phyloP scores from a whole-genome alignment of 2,888 invertebrate species.

The Drosophila hamatofila region DNA sequence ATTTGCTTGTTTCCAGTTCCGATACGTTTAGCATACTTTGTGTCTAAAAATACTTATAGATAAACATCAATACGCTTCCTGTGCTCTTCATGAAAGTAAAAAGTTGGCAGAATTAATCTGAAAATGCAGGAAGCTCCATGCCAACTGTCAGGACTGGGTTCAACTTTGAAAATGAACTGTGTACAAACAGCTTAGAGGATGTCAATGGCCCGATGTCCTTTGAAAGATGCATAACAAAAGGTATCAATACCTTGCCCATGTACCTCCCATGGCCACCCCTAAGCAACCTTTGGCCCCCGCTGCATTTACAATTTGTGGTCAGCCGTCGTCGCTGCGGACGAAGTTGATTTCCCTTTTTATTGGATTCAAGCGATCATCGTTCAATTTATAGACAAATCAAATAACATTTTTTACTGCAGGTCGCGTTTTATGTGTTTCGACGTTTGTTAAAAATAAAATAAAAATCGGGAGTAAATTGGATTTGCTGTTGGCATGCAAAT shows the following conservation, averaged over 20 bases:
- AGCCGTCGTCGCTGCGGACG: constrained; percentile 8
- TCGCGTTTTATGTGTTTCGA: constrained; percentile 45
- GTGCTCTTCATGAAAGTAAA: too few species aligned
- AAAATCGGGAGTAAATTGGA: constrained; percentile 46
- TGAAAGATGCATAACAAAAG: constrained; percentile 11
- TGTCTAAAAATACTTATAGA: too few species aligned
- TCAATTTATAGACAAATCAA: constrained; percentile 57
- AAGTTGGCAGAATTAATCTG: constrained; percentile 7
- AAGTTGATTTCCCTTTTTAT: constrained; percentile 47
- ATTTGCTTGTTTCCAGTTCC: too few species aligned
- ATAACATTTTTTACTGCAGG: constrained; percentile 51
- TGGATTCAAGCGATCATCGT: constrained; percentile 58
- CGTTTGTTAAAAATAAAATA: constrained; percentile 10
- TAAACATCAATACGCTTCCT: too few species aligned
- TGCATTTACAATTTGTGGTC: constrained; percentile 55
- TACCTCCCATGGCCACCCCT: neutral
- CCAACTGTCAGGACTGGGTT: neutral
- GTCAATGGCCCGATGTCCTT: constrained; percentile 19
- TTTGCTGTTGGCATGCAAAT: constrained; percentile 46
- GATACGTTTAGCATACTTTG: too few species aligned
- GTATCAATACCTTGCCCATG: neutral
- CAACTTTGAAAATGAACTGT: constrained; percentile 2
- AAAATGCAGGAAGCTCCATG: neutral
- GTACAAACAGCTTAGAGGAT: neutral
- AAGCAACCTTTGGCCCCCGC: neutral